These are phyloP conservation scores for Panthera uncia DNA, from an alignment of 2,113 vertebrate species.

Conservation along the genomic window DNA sequence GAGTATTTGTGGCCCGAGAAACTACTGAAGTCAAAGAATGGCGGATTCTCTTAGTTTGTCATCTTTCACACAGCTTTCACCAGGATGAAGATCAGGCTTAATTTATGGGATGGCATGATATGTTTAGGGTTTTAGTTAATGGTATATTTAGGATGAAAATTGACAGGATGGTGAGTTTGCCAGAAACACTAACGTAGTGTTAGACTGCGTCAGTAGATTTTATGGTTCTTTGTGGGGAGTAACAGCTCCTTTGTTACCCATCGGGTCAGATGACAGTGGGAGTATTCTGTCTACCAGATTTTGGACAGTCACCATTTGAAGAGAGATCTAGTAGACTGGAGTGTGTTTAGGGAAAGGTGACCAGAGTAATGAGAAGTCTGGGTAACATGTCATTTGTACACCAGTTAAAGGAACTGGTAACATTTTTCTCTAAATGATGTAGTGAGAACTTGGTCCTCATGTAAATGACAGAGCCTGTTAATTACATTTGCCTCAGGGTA, in stretches of 20 bases:
- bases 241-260: not conserved
- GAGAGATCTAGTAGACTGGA: not conserved
- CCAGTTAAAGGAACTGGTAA: not conserved
- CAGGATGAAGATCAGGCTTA: not conserved
- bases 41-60: constrained; percentile 25
- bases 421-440: constrained; percentile 2
- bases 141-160: constrained; percentile 19
- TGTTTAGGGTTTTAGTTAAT: constrained; percentile 2
- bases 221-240: not conserved
- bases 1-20: not conserved
- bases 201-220: not conserved
- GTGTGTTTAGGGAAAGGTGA: not conserved
- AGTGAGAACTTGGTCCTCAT: not conserved
- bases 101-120: not conserved
- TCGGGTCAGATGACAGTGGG: not conserved
- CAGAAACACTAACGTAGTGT: not conserved
- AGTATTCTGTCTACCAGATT: not conserved
- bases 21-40: not conserved
- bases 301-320: not conserved
- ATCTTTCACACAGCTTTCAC: not conserved
- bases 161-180: not conserved
- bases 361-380: not conserved
- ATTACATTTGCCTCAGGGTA: not conserved
- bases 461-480: not conserved
- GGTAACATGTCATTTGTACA: not conserved